Evolutionary conservation across 2,113 vertebrate genomes (phyloP).

Genomic region (Manacus vitellinus): DNA sequence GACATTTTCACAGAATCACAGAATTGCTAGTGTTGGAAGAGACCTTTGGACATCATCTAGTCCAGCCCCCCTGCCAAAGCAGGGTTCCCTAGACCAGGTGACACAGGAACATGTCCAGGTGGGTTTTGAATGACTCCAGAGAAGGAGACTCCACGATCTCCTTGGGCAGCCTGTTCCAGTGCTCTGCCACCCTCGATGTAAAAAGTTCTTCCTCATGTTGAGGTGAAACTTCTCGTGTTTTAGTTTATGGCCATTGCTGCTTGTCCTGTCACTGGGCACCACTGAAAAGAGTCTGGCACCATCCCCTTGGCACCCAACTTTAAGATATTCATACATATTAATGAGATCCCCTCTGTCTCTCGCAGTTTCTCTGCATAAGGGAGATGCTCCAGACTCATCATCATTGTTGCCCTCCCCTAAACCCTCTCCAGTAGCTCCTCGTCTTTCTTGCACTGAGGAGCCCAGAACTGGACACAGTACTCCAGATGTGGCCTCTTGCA

Average conservation of each 20-base stretch:
- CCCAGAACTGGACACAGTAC: not conserved
- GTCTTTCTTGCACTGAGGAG: rapidly evolving
- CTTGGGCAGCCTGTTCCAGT: not conserved
- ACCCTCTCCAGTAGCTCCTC: rapidly evolving
- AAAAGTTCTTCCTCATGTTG: not conserved
- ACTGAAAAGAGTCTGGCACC: not conserved
- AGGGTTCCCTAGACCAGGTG: not conserved
- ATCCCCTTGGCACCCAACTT: not conserved
- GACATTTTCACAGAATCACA: not conserved
- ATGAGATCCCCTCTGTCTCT: not conserved
- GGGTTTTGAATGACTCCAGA: not conserved
- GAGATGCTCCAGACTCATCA: not conserved
- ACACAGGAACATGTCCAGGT: not conserved
- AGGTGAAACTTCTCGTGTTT: not conserved
- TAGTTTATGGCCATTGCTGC: not conserved
- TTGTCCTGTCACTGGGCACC: not conserved
- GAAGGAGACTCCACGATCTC: too few relatives aligned
- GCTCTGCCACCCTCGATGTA: not conserved
- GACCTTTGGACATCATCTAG: not conserved
- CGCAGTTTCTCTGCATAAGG: not conserved
- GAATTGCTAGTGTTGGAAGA: not conserved
- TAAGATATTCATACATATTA: too few relatives aligned
- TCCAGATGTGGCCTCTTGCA: not conserved
- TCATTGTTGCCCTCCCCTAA: too few relatives aligned
- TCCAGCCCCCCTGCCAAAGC: too few relatives aligned